phyloP scores from a whole-genome alignment of 2,888 invertebrate genomes.

The Limnephilus auricula region DNA sequence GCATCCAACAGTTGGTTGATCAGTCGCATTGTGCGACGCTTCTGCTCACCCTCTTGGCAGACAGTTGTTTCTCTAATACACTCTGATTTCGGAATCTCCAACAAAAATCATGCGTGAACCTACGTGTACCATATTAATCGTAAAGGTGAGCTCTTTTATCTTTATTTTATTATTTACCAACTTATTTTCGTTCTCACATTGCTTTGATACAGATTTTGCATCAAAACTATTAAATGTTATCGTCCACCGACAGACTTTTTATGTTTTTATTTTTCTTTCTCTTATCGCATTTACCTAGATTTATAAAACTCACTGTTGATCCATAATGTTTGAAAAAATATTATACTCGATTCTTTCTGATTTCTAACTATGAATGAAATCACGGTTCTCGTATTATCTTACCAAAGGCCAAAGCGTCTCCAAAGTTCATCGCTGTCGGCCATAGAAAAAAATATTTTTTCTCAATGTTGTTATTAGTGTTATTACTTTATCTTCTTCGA shows the following conservation, averaged over 20 bases:
- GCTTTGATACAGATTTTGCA: neutral
- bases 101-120: conserved; percentile 9
- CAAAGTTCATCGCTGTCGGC: conserved; percentile 53
- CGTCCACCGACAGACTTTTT: neutral
- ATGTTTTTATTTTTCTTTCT: neutral
- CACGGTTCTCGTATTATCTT: conserved; percentile 32
- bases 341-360: neutral
- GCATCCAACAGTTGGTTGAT: neutral
- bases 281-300: neutral
- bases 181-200: neutral
- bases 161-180: neutral
- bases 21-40: neutral
- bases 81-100: neutral
- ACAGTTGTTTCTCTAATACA: neutral
- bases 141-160: conserved; percentile 47
- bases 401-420: conserved; percentile 10
- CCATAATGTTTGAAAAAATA: neutral
- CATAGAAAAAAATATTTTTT: conserved; percentile 12
- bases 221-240: neutral
- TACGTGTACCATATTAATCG: conserved; percentile 27
- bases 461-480: neutral
- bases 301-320: neutral
- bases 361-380: conserved; percentile 49
- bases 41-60: neutral
- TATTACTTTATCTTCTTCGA: conserved; percentile 2